These are phyloP conservation scores for Pseudotriccus pelzelni DNA, from an alignment of 2,797 vertebrate species.

Conservation along the genomic window DNA sequence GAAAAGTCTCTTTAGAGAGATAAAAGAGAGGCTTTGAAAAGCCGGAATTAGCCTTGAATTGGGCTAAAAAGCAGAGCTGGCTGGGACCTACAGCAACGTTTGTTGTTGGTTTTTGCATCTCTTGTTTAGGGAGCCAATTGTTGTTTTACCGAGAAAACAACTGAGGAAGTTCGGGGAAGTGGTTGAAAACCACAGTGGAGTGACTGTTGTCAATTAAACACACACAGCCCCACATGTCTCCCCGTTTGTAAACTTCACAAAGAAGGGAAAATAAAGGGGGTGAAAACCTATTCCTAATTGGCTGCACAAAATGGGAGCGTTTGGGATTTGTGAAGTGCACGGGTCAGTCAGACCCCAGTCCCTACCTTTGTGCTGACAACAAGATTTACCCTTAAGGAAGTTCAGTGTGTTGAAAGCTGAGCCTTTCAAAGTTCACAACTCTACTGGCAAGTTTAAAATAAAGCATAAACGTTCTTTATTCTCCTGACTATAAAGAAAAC, in stretches of 20 bases:
- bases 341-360: background rate
- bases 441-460: background rate
- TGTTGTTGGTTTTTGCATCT: background rate
- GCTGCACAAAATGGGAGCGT: background rate
- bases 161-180: background rate
- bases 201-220: background rate
- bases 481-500: background rate
- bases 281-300: background rate
- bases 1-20: background rate
- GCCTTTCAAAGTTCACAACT: background rate
- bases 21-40: background rate
- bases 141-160: background rate
- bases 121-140: background rate
- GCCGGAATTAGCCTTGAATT: background rate
- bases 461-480: background rate
- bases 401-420: background rate
- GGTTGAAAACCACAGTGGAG: background rate
- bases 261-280: background rate
- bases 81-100: background rate
- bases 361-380: slow-evolving; percentile 1
- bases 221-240: background rate
- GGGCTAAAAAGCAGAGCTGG: background rate
- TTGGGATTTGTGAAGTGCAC: background rate
- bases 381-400: slow-evolving; percentile 21
- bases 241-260: background rate